Evolutionary conservation across 2,113 vertebrate genomes (phyloP).

Genomic region (Prochilodus magdalenae): DNA sequence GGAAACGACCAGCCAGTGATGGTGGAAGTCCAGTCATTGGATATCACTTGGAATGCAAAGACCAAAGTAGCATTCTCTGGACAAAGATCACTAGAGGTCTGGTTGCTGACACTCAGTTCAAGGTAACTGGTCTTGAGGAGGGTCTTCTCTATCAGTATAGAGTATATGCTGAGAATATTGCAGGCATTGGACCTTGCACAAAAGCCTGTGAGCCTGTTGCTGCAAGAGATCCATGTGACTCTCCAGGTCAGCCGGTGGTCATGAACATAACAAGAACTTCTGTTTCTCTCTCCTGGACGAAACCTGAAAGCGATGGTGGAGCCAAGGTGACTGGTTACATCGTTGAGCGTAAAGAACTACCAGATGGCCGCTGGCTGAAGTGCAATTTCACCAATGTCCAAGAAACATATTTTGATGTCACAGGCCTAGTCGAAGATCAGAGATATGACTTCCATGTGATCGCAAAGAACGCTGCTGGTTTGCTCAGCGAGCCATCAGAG

Average conservation of each 20-base stretch:
- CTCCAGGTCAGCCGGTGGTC: slow-evolving; percentile 90
- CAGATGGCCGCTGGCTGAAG: slow-evolving; percentile 96
- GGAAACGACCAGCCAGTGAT: slow-evolving; percentile 91
- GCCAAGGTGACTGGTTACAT: slow-evolving; percentile 94
- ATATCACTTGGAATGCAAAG: slow-evolving; percentile 95
- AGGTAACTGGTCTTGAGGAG: slow-evolving; percentile 94
- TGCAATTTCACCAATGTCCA: slow-evolving; percentile 94
- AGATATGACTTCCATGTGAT: slow-evolving; percentile 95
- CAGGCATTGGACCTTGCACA: slow-evolving; percentile 94
- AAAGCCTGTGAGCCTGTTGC: slow-evolving; percentile 90
- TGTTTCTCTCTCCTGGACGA: slow-evolving; percentile 92
- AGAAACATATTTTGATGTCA: slow-evolving; percentile 93
- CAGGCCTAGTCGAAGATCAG: slow-evolving; percentile 93
- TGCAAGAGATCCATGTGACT: slow-evolving; percentile 94
- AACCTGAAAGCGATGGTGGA: slow-evolving; percentile 91
- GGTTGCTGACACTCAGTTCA: slow-evolving; percentile 90
- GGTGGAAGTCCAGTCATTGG: slow-evolving; percentile 91
- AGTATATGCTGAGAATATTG: slow-evolving; percentile 95
- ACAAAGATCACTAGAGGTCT: slow-evolving; percentile 92
- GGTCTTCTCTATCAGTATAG: slow-evolving; percentile 93
- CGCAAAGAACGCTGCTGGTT: slow-evolving; percentile 92
- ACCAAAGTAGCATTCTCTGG: slow-evolving; percentile 96
- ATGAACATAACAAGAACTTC: slow-evolving; percentile 95
- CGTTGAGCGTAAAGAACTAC: slow-evolving; percentile 90
- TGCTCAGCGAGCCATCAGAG: slow-evolving; percentile 91